Evolutionary conservation across 2,113 vertebrate species (phyloP).

Genomic region (Collichthys lucidus): DNA sequence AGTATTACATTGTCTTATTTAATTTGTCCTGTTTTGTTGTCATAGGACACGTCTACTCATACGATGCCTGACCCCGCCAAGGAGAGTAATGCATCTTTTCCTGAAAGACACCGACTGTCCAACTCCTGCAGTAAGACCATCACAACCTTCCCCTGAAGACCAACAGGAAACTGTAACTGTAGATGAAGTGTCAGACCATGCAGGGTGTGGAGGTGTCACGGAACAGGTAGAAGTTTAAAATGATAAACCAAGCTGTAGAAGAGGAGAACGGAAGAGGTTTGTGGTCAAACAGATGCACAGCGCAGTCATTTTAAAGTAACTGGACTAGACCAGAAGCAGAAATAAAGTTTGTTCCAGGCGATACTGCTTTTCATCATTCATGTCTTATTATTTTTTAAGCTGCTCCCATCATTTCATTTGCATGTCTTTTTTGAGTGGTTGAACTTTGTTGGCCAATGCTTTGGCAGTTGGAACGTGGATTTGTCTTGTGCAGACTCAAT

Average conservation of each 20-base stretch:
- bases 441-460: neutral
- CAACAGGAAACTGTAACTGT: neutral
- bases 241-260: neutral
- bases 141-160: too few species aligned
- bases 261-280: neutral
- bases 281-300: slow-evolving; percentile 7
- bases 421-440: neutral
- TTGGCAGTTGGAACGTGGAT: neutral
- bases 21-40: neutral
- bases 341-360: neutral
- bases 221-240: neutral
- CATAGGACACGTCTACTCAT: slow-evolving; percentile 26
- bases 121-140: neutral
- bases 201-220: neutral
- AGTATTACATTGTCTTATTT: too few species aligned
- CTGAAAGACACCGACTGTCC: neutral
- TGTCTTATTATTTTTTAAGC: neutral
- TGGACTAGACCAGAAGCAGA: neutral
- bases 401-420: neutral
- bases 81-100: neutral
- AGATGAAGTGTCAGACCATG: too few species aligned
- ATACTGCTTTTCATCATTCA: slow-evolving; percentile 1
- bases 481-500: neutral
- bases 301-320: neutral
- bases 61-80: slow-evolving; percentile 30